Conservation (phyloP, 2,888 invertebrate genomes). For the Xanthorhoe spadicearia region DNA sequence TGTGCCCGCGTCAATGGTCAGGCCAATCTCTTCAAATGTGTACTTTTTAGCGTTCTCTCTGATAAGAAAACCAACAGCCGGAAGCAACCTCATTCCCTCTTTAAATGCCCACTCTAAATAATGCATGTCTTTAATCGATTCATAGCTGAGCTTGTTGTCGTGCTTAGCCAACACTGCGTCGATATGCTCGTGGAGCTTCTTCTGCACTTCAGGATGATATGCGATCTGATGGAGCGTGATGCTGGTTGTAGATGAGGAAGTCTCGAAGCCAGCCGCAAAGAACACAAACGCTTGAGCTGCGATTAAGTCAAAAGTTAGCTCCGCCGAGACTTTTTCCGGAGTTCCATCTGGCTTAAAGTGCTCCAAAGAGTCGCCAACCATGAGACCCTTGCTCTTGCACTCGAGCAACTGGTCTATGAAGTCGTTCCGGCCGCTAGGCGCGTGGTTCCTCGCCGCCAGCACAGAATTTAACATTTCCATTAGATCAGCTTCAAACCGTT, state of each 20-base stretch:
- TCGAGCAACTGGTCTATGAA: conserved; percentile 63
- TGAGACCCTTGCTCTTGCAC: conserved; percentile 54
- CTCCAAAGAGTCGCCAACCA: conserved; percentile 60
- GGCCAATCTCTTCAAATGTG: conserved; percentile 32
- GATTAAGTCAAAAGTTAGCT: conserved; percentile 55
- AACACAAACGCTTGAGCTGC: conserved; percentile 59
- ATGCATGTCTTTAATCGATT: conserved; percentile 62
- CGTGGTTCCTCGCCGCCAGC: conserved; percentile 48
- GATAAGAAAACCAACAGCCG: conserved; percentile 61
- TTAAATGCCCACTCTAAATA: conserved; percentile 60
- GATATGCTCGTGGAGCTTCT: conserved; percentile 51
- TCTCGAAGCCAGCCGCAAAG: conserved; percentile 49
- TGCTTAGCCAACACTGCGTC: conserved; percentile 47
- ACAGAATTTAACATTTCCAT: conserved; percentile 8
- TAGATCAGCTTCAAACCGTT: conserved; percentile 5
- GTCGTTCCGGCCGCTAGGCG: conserved; percentile 59
- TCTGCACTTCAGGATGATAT: conserved; percentile 55
- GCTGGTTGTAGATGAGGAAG: conserved; percentile 63
- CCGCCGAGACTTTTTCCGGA: conserved; percentile 49
- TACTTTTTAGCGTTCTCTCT: conserved; percentile 53
- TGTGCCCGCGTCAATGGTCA: conserved; percentile 60
- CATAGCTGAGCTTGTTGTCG: conserved; percentile 56
- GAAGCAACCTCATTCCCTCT: conserved; percentile 65
- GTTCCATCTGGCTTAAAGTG: conserved; percentile 54
- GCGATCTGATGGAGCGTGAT: conserved; percentile 65